A percentile compares a stretch with the other conserved stretches of the same genome.
phyloP scores from a whole-genome alignment of 2,888 invertebrate species.

The Plagodis pulveraria region DNA sequence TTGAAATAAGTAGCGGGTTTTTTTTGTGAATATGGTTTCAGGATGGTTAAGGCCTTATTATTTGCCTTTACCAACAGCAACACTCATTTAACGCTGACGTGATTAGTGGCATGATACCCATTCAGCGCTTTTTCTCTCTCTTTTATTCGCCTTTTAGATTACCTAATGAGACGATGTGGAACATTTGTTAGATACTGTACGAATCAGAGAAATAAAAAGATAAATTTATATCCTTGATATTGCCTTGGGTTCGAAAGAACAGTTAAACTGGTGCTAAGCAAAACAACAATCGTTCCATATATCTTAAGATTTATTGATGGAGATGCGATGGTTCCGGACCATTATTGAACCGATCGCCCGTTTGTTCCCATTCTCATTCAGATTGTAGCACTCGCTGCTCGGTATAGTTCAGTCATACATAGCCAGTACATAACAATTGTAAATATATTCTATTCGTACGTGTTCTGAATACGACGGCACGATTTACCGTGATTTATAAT shows the following conservation, averaged over 20 bases:
- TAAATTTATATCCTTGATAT: not conserved
- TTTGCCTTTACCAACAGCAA: no score
- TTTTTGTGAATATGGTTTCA: no score
- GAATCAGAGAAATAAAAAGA: not conserved
- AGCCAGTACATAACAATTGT: slow-evolving; percentile 47
- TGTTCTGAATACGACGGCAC: slow-evolving; percentile 60
- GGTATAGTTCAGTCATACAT: slow-evolving; percentile 15
- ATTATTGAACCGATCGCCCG: slow-evolving; percentile 12
- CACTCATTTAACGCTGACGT: no score
- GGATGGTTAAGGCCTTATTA: no score
- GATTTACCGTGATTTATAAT: slow-evolving; percentile 62
- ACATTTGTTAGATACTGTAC: no score
- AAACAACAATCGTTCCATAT: slow-evolving; percentile 15
- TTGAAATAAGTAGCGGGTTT: no score
- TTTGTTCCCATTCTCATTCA: slow-evolving; percentile 14
- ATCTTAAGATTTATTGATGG: slow-evolving; percentile 14
- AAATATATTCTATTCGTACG: slow-evolving; percentile 58
- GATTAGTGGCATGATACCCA: no score
- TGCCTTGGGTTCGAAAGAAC: not conserved
- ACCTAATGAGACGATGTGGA: no score
- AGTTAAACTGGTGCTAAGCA: slow-evolving; percentile 1
- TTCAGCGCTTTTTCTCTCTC: no score
- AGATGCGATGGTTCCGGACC: slow-evolving; percentile 10
- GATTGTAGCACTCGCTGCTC: slow-evolving; percentile 3
- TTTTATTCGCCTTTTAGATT: no score